These are phyloP conservation scores for Elaphurus davidianus DNA, from an alignment of 2,113 vertebrate species.

Conservation along the genomic window DNA sequence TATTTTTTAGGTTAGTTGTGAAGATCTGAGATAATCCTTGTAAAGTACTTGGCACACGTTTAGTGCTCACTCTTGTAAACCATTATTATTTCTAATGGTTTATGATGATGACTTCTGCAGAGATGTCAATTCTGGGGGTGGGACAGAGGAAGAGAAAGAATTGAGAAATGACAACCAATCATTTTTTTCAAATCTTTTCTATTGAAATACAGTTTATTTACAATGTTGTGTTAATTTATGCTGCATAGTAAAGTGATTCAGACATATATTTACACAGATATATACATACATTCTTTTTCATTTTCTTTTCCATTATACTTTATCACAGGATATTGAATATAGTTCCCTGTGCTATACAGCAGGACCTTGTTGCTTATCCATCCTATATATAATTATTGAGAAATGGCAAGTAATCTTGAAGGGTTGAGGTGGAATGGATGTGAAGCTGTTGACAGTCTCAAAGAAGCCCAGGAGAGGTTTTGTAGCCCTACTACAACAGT, in stretches of 20 bases:
- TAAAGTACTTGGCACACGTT: not conserved
- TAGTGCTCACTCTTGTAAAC: not conserved
- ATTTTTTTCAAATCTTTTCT: not conserved
- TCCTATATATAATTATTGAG: not conserved
- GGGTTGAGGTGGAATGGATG: not conserved
- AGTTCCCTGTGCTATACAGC: not conserved
- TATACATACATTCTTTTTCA: not conserved
- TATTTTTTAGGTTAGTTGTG: slow-evolving; percentile 22
- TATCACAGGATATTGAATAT: not conserved
- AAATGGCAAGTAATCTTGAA: not conserved
- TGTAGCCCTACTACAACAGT: not conserved
- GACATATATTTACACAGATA: not conserved
- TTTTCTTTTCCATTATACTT: not conserved
- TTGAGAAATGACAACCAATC: not conserved
- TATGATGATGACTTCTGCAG: slow-evolving; percentile 8
- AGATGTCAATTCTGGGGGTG: not conserved
- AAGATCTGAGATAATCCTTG: slow-evolving; percentile 16
- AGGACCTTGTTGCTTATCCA: not conserved
- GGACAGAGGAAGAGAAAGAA: not conserved
- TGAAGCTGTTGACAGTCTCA: not conserved
- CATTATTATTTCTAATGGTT: not conserved
- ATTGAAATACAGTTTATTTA: not conserved
- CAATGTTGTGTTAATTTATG: not conserved
- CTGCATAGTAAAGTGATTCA: not conserved
- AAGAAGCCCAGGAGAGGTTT: not conserved